Evolutionary conservation across 2,797 vertebrate genomes (phyloP).

Genomic region (Hippocampus kuda): DNA sequence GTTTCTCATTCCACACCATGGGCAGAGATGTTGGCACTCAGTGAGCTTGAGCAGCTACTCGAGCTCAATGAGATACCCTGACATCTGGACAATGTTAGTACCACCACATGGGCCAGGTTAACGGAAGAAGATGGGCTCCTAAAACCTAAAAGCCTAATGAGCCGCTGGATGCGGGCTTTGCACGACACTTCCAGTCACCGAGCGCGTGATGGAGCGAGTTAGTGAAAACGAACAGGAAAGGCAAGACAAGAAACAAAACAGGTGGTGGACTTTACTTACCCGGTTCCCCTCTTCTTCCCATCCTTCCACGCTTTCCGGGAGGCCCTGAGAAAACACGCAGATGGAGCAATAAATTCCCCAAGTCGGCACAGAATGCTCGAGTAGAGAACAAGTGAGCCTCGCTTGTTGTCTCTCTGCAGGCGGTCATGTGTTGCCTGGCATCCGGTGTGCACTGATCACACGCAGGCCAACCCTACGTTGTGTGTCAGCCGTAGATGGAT

Average conservation of each 20-base stretch:
- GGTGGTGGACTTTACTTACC: slow-evolving; percentile 66
- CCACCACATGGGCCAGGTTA: slow-evolving; percentile 57
- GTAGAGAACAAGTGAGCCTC: slow-evolving; percentile 28
- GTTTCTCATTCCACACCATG: neutral
- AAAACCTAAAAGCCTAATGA: slow-evolving; percentile 29
- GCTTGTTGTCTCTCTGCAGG: slow-evolving; percentile 26
- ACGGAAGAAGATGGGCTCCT: slow-evolving; percentile 34
- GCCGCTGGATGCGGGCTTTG: slow-evolving; percentile 37
- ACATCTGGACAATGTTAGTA: slow-evolving; percentile 62
- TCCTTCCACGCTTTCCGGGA: slow-evolving; percentile 79
- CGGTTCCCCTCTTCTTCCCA: slow-evolving; percentile 79
- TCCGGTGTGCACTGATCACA: slow-evolving; percentile 26
- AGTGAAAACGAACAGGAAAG: slow-evolving; percentile 5
- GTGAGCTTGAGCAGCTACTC: slow-evolving; percentile 58
- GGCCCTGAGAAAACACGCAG: slow-evolving; percentile 73
- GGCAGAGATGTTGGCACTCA: slow-evolving; percentile 48
- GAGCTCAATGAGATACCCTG: slow-evolving; percentile 45
- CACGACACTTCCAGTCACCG: slow-evolving; percentile 13
- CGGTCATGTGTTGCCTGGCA: slow-evolving; percentile 36
- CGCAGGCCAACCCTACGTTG: slow-evolving; percentile 6
- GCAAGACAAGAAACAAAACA: slow-evolving; percentile 21
- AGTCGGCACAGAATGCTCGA: slow-evolving; percentile 28
- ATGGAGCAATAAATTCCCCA: slow-evolving; percentile 34
- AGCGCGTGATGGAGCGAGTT: neutral
- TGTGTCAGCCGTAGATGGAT: neutral